Conservation (phyloP, 1,140 invertebrate species). For the Metopolophium dirhodum region DNA sequence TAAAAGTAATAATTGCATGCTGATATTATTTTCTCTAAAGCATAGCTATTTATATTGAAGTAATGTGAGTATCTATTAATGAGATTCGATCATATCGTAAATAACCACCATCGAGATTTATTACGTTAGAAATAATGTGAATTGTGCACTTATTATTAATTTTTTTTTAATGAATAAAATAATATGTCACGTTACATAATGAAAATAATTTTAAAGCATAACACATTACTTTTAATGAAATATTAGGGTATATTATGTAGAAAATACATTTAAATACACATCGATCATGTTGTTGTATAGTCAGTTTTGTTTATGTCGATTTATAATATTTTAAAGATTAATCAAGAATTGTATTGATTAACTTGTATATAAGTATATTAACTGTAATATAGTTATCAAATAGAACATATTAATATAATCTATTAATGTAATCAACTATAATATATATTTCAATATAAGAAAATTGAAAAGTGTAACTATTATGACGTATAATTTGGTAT, state of each 20-base stretch:
- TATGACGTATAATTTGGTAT: no score
- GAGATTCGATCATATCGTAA: not conserved
- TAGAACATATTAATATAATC: no score
- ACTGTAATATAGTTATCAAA: no score
- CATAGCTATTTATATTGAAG: not conserved
- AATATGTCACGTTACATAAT: not conserved
- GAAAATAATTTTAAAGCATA: not conserved
- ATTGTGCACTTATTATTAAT: not conserved
- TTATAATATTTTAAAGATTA: no score
- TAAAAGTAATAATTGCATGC: not conserved
- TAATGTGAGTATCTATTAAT: not conserved
- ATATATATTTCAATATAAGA: no score
- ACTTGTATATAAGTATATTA: no score
- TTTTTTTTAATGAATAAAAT: not conserved
- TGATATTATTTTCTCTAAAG: not conserved
- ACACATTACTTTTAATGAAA: not conserved
- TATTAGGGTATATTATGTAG: not conserved
- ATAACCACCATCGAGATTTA: not conserved
- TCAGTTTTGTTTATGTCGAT: no score
- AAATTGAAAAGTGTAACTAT: no score
- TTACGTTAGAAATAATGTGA: not conserved
- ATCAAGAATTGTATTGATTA: no score
- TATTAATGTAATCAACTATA: no score
- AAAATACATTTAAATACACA: no score
- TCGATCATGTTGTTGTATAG: no score